These are phyloP conservation scores for Drosophila quasianomalipes DNA, from an alignment of 2,888 invertebrate species.

Conservation along the genomic window DNA sequence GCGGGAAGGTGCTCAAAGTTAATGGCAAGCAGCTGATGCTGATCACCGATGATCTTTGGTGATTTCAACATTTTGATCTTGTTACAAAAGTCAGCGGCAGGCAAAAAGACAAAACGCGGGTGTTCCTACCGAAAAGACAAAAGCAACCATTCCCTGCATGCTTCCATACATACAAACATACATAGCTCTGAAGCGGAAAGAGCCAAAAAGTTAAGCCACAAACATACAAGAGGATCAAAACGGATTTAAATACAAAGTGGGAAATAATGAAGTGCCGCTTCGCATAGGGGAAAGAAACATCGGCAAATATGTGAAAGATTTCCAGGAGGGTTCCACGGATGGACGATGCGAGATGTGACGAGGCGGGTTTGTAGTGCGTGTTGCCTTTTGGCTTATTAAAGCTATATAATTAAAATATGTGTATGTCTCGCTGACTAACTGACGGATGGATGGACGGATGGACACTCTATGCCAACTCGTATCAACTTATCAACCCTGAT, in stretches of 20 bases:
- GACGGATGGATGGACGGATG: slow-evolving; percentile 14
- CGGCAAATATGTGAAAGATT: slow-evolving; percentile 22
- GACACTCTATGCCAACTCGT: slow-evolving; percentile 11
- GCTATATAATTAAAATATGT: slow-evolving; percentile 79
- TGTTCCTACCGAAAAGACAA: slow-evolving; percentile 53
- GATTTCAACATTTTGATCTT: slow-evolving; percentile 74
- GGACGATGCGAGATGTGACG: not conserved
- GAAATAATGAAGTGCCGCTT: slow-evolving; percentile 77
- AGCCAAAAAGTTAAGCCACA: slow-evolving; percentile 82
- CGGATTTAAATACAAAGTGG: slow-evolving; percentile 80
- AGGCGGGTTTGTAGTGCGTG: slow-evolving; percentile 50
- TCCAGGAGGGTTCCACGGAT: slow-evolving; percentile 35
- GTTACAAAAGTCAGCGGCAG: slow-evolving; percentile 74
- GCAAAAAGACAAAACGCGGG: slow-evolving; percentile 64
- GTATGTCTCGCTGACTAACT: slow-evolving; percentile 15
- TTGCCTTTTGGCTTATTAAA: slow-evolving; percentile 74
- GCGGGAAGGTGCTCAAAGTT: slow-evolving; percentile 60
- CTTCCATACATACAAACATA: slow-evolving; percentile 1
- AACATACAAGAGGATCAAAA: slow-evolving; percentile 82
- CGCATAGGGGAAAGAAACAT: slow-evolving; percentile 28
- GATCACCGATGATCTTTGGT: slow-evolving; percentile 43
- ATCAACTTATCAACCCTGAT: slow-evolving; percentile 35
- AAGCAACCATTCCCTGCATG: slow-evolving; percentile 23
- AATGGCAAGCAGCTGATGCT: slow-evolving; percentile 59
- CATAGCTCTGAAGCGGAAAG: slow-evolving; percentile 66